These are phyloP conservation scores for Crypturellus tataupa DNA, from an alignment of 2,797 vertebrate genomes.

Conservation along the genomic window DNA sequence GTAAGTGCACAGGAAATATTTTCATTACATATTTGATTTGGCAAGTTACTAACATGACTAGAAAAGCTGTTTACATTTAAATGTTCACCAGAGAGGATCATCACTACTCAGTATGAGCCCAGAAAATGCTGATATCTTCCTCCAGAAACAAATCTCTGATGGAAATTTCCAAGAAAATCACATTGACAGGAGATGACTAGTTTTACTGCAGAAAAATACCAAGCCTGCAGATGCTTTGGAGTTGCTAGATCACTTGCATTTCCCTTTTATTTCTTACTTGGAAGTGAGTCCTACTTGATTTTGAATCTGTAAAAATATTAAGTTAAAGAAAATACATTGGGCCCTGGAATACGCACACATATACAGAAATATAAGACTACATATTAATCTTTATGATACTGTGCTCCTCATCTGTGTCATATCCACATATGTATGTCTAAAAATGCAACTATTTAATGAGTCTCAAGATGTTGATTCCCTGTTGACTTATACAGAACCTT, in stretches of 20 bases:
- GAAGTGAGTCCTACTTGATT: slow-evolving; percentile 8
- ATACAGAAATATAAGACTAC: background rate
- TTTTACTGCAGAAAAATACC: background rate
- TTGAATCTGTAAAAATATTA: slow-evolving; percentile 15
- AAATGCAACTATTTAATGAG: background rate
- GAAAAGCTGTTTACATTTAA: background rate
- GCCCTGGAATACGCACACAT: background rate
- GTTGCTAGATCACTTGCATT: background rate
- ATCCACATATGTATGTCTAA: background rate
- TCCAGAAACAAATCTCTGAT: background rate
- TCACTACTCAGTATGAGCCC: background rate
- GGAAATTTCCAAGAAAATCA: slow-evolving; percentile 34
- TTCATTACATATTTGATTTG: slow-evolving; percentile 1
- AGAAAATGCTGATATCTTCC: background rate
- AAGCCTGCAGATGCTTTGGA: background rate
- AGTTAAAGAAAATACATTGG: background rate
- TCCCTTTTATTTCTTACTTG: slow-evolving; percentile 9
- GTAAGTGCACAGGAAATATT: background rate
- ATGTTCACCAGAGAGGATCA: background rate
- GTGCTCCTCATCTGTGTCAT: background rate
- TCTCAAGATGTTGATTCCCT: background rate
- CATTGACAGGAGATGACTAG: background rate
- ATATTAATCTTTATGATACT: background rate
- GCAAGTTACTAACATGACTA: background rate
- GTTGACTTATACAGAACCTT: background rate